Percentiles rank a stretch among this genome's conserved stretches.
Conservation (phyloP, 2,888 invertebrate species). For the Drosophila sordidapex region DNA sequence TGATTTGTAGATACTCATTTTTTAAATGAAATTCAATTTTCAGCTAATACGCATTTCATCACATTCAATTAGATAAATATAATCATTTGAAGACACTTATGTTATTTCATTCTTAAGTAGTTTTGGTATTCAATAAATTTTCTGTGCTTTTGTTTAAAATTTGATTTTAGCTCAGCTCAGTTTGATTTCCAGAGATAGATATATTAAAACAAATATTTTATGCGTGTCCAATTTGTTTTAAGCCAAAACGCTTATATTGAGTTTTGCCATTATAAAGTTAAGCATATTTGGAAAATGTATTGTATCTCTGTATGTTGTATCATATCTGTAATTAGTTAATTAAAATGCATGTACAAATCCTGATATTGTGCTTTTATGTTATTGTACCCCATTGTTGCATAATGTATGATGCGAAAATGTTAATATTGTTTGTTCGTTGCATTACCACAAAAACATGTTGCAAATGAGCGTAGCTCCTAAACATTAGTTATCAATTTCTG, state of each 20-base stretch:
- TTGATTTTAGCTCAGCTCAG: background rate
- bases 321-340: slow-evolving; percentile 29
- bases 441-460: slow-evolving; percentile 47
- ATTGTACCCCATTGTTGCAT: background rate
- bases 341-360: slow-evolving; percentile 18
- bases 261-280: background rate
- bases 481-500: slow-evolving; percentile 62
- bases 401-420: slow-evolving; percentile 27
- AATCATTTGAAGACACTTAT: too few species aligned
- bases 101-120: background rate
- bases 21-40: background rate
- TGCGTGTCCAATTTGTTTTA: background rate
- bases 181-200: background rate
- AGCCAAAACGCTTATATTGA: background rate
- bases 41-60: too few species aligned
- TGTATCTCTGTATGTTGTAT: background rate
- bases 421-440: slow-evolving; percentile 27
- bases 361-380: background rate
- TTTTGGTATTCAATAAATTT: background rate
- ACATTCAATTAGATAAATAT: background rate
- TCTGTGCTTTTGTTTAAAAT: background rate
- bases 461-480: slow-evolving; percentile 1
- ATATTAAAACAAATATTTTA: background rate
- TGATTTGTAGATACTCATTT: background rate
- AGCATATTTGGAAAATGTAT: background rate